Conservation (phyloP, 1,140 invertebrate species). For the Bombus confusus region DNA sequence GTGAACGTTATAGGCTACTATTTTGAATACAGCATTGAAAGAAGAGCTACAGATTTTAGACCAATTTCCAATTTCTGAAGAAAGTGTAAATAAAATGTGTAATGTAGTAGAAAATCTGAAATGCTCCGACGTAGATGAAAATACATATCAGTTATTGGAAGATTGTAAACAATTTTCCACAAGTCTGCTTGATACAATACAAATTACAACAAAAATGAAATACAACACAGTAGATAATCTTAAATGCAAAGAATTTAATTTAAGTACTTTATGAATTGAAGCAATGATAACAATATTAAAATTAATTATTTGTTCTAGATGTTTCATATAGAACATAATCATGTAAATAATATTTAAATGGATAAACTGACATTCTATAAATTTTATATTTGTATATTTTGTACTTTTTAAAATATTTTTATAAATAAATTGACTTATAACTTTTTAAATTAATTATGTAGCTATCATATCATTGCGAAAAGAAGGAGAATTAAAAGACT, state of each 20-base stretch:
- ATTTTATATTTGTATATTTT: constrained; percentile 33
- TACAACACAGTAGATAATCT: constrained; percentile 61
- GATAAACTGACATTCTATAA: background rate
- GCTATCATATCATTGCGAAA: background rate
- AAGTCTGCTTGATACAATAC: constrained; percentile 3
- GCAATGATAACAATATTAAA: background rate
- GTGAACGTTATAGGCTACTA: constrained; percentile 63
- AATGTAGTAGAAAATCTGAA: constrained; percentile 58
- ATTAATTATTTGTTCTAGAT: background rate
- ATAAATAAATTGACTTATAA: background rate
- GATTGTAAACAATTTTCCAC: constrained; percentile 57
- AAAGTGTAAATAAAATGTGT: constrained; percentile 51
- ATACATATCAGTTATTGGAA: constrained; percentile 48
- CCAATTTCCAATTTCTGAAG: constrained; percentile 55
- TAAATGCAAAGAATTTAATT: constrained; percentile 41
- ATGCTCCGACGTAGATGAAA: constrained; percentile 29
- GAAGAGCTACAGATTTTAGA: constrained; percentile 69
- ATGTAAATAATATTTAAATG: constrained; percentile 51
- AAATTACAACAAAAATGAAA: constrained; percentile 47
- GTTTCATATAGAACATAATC: background rate
- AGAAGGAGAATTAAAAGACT: background rate
- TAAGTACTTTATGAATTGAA: constrained; percentile 23
- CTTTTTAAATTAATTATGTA: background rate
- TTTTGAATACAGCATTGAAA: constrained; percentile 69
- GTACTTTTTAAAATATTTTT: background rate